These are phyloP conservation scores for Saxidomus purpurata DNA, from an alignment of 1,140 invertebrate species.

Conservation along the genomic window DNA sequence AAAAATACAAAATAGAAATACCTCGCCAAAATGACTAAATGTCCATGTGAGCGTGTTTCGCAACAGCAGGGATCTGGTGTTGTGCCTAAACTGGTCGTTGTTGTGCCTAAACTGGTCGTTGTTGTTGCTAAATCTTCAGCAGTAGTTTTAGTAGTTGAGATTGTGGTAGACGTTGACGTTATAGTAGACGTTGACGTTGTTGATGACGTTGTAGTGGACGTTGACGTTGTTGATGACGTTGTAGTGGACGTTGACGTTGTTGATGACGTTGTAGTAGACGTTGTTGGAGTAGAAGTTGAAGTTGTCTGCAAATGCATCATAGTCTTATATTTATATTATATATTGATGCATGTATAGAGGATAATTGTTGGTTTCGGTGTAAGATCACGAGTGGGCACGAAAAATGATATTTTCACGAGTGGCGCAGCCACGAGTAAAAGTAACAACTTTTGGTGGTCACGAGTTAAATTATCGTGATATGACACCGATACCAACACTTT, in stretches of 20 bases:
- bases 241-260: not conserved
- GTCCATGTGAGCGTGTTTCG: constrained; percentile 10
- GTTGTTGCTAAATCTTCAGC: not conserved
- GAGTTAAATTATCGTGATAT: too few relatives aligned
- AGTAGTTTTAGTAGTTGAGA: not conserved
- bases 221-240: not conserved
- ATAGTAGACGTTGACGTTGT: not conserved
- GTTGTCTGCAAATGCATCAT: too few relatives aligned
- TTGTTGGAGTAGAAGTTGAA: constrained; percentile 40
- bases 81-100: not conserved
- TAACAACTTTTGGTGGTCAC: too few relatives aligned
- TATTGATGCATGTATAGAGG: too few relatives aligned
- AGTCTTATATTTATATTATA: too few relatives aligned
- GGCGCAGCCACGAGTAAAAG: too few relatives aligned
- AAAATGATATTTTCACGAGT: too few relatives aligned
- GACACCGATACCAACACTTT: too few relatives aligned
- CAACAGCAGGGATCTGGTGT: not conserved
- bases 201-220: not conserved
- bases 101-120: too few relatives aligned
- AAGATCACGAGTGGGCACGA: too few relatives aligned
- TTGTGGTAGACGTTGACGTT: not conserved
- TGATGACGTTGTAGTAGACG: constrained; percentile 6
- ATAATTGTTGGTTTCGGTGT: too few relatives aligned
- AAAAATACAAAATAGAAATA: too few relatives aligned
- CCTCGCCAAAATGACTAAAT: not conserved